A percentile compares a stretch with the other conserved stretches of the same genome.
These are phyloP conservation scores for Musca vetustissima DNA, from an alignment of 1,140 invertebrate genomes.

Conservation along the genomic window DNA sequence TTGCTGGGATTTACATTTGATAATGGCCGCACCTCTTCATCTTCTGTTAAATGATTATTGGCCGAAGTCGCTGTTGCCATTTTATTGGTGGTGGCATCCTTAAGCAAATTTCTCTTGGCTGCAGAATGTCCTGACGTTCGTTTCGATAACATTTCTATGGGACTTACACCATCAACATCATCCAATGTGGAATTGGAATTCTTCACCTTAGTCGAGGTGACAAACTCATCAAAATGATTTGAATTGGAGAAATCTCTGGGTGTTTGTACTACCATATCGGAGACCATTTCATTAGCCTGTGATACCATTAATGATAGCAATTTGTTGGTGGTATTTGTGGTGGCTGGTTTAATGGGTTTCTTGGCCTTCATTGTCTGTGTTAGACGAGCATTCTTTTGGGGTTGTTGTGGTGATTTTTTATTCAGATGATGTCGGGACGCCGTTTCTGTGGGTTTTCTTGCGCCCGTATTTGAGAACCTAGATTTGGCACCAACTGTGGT, in stretches of 20 bases:
- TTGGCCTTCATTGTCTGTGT: slow-evolving; percentile 22
- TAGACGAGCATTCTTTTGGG: neutral
- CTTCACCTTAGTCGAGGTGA: slow-evolving; percentile 38
- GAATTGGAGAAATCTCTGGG: slow-evolving; percentile 34
- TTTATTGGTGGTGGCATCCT: neutral
- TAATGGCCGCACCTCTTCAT: too few relatives aligned
- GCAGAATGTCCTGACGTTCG: neutral
- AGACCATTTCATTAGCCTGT: neutral
- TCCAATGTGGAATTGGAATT: neutral
- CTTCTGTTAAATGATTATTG: too few relatives aligned
- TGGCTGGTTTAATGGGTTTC: neutral
- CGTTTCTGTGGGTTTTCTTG: neutral
- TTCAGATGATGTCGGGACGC: too few relatives aligned
- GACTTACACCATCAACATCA: slow-evolving; percentile 31
- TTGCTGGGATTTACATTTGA: neutral
- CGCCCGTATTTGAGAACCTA: neutral
- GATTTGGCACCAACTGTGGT: neutral
- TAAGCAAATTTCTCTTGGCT: slow-evolving; percentile 34
- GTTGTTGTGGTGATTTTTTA: neutral
- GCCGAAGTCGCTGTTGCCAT: neutral
- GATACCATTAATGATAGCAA: slow-evolving; percentile 3
- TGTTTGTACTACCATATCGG: slow-evolving; percentile 29
- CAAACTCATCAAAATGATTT: slow-evolving; percentile 35
- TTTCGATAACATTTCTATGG: slow-evolving; percentile 21
- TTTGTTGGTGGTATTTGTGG: slow-evolving; percentile 8